A percentile compares a stretch with the other conserved stretches of the same genome.
Conservation (phyloP, 2,888 invertebrate species). For the Lasius fuliginosus region DNA sequence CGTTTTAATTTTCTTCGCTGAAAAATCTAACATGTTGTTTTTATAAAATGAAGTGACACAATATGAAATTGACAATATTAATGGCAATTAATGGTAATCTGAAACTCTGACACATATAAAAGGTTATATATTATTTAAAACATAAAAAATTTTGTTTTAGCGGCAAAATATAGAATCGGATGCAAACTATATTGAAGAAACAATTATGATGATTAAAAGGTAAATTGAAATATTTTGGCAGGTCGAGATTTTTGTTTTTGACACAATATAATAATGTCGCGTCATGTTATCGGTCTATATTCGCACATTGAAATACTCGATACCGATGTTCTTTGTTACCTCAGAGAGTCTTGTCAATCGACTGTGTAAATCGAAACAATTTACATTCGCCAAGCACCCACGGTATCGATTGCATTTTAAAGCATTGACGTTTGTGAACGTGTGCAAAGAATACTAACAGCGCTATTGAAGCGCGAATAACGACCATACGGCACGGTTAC, state of each 20-base stretch:
- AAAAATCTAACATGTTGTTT: not conserved
- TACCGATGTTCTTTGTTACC: conserved; percentile 2
- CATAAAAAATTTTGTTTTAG: not conserved
- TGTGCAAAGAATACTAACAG: conserved; percentile 49
- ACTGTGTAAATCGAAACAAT: conserved; percentile 55
- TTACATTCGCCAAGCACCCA: conserved; percentile 59
- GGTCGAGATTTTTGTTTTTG: not conserved
- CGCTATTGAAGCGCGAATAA: conserved; percentile 24
- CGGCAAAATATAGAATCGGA: not conserved
- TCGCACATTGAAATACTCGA: not conserved
- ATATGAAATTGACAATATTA: not conserved
- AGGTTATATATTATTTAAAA: not conserved
- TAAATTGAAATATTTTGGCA: not conserved
- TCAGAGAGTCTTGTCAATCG: conserved; percentile 18
- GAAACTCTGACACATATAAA: not conserved
- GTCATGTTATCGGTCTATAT: conserved; percentile 9
- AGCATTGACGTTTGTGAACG: conserved; percentile 54
- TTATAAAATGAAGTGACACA: not conserved
- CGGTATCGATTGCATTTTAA: conserved; percentile 52
- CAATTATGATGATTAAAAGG: not conserved
- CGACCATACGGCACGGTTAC: not conserved
- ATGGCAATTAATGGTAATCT: not conserved
- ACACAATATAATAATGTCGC: not conserved
- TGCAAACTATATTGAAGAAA: not conserved
- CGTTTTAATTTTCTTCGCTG: not conserved